These are phyloP conservation scores for Gallinago jamesoni DNA, from an alignment of 2,113 vertebrate species.

Conservation along the genomic window DNA sequence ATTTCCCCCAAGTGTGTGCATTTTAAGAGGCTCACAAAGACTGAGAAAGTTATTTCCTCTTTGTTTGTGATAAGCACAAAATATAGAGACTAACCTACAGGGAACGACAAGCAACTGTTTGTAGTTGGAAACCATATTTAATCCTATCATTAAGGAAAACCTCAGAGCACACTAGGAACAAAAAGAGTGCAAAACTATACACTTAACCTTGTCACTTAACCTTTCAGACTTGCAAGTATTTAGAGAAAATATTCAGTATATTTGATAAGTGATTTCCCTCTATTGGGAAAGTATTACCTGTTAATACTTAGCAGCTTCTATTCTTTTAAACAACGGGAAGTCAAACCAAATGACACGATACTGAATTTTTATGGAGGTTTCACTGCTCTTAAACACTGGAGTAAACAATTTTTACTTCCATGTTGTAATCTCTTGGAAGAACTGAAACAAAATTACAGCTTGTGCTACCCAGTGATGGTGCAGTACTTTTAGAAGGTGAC, in stretches of 20 bases:
- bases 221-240: slow-evolving; percentile 56
- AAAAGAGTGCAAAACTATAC: slow-evolving; percentile 61
- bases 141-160: slow-evolving; percentile 72
- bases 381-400: not conserved
- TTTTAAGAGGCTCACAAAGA: slow-evolving; percentile 73
- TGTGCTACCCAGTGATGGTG: not conserved
- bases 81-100: slow-evolving; percentile 64
- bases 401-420: not conserved
- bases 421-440: not conserved
- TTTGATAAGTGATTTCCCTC: not conserved
- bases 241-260: slow-evolving; percentile 43
- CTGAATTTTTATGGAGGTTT: not conserved
- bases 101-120: slow-evolving; percentile 62
- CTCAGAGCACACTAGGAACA: slow-evolving; percentile 43
- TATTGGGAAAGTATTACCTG: not conserved
- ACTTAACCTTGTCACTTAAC: slow-evolving; percentile 72
- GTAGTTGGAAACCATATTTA: slow-evolving; percentile 73
- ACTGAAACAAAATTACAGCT: not conserved
- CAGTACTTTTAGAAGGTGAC: not conserved
- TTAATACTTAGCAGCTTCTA: not conserved
- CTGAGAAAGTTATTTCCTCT: slow-evolving; percentile 78
- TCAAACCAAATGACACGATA: not conserved
- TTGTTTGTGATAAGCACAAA: slow-evolving; percentile 73
- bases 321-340: not conserved
- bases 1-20: slow-evolving; percentile 76